Conservation (phyloP, 2,797 vertebrate species). For the Pelodytes ibericus region DNA sequence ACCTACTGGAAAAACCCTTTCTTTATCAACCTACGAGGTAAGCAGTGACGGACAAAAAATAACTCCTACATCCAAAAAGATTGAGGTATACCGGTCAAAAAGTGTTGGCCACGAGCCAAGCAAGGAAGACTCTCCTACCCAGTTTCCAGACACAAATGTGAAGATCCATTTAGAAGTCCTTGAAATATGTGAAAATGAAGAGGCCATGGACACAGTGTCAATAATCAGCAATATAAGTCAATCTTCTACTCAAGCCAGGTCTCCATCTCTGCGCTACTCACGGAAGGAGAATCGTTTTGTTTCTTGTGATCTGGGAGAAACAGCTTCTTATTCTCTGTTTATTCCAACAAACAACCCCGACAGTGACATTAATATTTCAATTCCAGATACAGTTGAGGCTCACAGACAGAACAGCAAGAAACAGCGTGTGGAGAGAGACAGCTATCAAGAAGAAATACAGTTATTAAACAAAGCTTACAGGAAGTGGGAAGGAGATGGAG, state of each 20-base stretch:
- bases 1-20: slow-evolving; percentile 92
- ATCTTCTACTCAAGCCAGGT: slow-evolving; percentile 89
- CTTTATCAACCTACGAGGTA: slow-evolving; percentile 95
- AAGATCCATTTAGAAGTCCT: slow-evolving; percentile 98
- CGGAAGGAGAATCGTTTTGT: slow-evolving; percentile 94
- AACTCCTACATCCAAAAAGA: slow-evolving; percentile 83
- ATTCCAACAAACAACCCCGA: slow-evolving; percentile 85
- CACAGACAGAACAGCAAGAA: slow-evolving; percentile 90
- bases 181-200: slow-evolving; percentile 94
- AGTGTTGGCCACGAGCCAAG: slow-evolving; percentile 96
- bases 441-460: slow-evolving; percentile 95
- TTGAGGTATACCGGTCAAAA: slow-evolving; percentile 96
- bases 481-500: slow-evolving; percentile 69
- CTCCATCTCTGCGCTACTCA: slow-evolving; percentile 93
- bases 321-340: slow-evolving; percentile 92
- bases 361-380: slow-evolving; percentile 90
- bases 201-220: slow-evolving; percentile 95
- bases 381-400: slow-evolving; percentile 96
- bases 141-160: slow-evolving; percentile 85
- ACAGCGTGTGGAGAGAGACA: slow-evolving; percentile 79
- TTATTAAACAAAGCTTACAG: slow-evolving; percentile 90
- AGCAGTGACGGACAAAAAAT: slow-evolving; percentile 92
- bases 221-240: slow-evolving; percentile 98
- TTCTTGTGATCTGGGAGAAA: slow-evolving; percentile 93
- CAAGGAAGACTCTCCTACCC: slow-evolving; percentile 73